Evolutionary conservation across 1,140 invertebrate genomes (phyloP).

Genomic region (Nasonia vitripennis): DNA sequence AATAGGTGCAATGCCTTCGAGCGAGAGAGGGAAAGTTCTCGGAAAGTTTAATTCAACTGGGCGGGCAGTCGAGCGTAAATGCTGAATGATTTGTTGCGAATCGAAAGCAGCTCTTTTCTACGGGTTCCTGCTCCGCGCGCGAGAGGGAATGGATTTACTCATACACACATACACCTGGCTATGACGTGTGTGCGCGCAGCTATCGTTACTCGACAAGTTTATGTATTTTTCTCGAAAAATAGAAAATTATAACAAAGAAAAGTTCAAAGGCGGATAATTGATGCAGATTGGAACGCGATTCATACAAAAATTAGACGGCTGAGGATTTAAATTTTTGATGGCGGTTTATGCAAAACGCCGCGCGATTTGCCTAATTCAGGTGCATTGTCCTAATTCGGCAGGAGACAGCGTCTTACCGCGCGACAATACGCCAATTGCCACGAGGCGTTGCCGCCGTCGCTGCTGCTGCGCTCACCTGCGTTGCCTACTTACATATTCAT

Average conservation of each 20-base stretch:
- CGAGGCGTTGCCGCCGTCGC: neutral
- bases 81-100: conserved; percentile 69
- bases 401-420: neutral
- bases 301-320: neutral
- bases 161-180: neutral
- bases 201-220: neutral
- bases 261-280: neutral
- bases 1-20: conserved; percentile 59
- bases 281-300: neutral
- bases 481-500: conserved; percentile 37
- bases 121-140: neutral
- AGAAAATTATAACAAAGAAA: neutral
- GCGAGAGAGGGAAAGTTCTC: conserved; percentile 59
- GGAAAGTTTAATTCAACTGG: conserved; percentile 70
- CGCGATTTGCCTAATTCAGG: conserved; percentile 26
- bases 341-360: conserved; percentile 25
- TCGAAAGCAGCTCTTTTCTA: conserved; percentile 58
- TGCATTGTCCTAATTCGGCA: conserved; percentile 35
- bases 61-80: conserved; percentile 63
- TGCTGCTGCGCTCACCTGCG: conserved; percentile 13
- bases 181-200: neutral
- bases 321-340: conserved; percentile 29
- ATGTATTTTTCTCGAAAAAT: neutral
- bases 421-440: conserved; percentile 37
- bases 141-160: neutral